Base-by-base conservation (phyloP, 2,888 invertebrate genomes). In the Chaetogeoica ovagalla region DNA sequence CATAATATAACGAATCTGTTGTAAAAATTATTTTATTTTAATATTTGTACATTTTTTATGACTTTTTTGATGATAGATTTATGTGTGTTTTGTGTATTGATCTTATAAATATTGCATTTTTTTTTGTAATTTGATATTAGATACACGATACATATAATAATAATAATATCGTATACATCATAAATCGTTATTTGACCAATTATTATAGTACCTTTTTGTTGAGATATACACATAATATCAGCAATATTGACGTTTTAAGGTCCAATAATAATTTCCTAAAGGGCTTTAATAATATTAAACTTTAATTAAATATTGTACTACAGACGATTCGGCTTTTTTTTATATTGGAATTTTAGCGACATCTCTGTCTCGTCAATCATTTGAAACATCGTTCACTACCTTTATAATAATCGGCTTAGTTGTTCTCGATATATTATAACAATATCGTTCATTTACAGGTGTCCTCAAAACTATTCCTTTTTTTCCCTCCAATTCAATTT, bases 271-370 rank as follows among this genome's bases (percentile, higher is more conserved):
- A 39, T 57, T n/a, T 57, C n/a, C 30, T 30, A 37, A 57, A 8
- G 9, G 13, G 21, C 43, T 21, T 48, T 66, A 57, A 57, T 70
- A 13, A 15, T 37, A 69, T 69, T 37, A 30, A 37, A 7, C 19
- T 69, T 71, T 21, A 43, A 59, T 59, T 39, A 13, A 59, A 43
- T 37, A 21, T 59, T 59, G 39, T 71, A 59, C 17, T 59, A 43
- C 59, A 72, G 60, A 72, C n/a, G 48, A 48, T 13, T 48, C 11
- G 48, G 13, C 30, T 39, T 60, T 72, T 69, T 69, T 55, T 69
- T 55, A 11, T 69, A 30, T 69, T 19, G 52, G 55, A 52, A 23
- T 69, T 30, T 52, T 23, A 19, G 30, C 55, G 21, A 37, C n/a
- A 13, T 70, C 55, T 37, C 13, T 37, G 55, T n/a, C 19, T 30